These are phyloP conservation scores for Phenganax stokvisi DNA, from an alignment of 92 coral and sea anemone genomes.

Conservation along the genomic window DNA sequence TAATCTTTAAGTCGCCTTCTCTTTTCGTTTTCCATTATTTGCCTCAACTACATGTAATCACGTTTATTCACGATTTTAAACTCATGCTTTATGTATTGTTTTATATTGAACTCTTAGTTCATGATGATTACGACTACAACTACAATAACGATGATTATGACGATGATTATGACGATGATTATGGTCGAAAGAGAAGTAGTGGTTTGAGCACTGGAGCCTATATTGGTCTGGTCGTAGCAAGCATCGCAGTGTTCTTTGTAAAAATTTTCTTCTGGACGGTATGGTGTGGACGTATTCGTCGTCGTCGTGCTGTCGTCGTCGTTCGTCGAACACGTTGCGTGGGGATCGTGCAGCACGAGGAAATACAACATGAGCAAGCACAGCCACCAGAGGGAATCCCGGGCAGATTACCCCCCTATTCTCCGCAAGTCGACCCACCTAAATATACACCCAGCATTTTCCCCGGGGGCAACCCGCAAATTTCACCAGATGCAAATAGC, in stretches of 20 bases:
- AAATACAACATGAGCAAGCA: neutral
- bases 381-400: neutral
- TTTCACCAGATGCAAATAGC: neutral
- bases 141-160: too few relatives aligned
- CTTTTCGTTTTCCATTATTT: too few relatives aligned
- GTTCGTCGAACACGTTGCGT: neutral
- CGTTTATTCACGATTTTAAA: too few relatives aligned
- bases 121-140: too few relatives aligned
- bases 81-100: too few relatives aligned
- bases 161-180: too few relatives aligned
- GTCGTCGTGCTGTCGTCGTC: neutral
- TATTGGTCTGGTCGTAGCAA: neutral
- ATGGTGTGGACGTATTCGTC: neutral
- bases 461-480: too few relatives aligned
- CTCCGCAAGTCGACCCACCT: neutral
- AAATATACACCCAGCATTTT: too few relatives aligned
- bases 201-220: neutral
- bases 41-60: too few relatives aligned
- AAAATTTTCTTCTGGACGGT: neutral
- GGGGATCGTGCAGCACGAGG: conserved; percentile 8
- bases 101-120: too few relatives aligned
- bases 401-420: neutral
- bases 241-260: neutral
- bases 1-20: too few relatives aligned
- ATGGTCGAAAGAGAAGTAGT: neutral